Percentiles rank a stretch among this genome's conserved stretches.
Evolutionary conservation across 2,797 vertebrate genomes (phyloP).

Genomic region (Cossypha caffra): DNA sequence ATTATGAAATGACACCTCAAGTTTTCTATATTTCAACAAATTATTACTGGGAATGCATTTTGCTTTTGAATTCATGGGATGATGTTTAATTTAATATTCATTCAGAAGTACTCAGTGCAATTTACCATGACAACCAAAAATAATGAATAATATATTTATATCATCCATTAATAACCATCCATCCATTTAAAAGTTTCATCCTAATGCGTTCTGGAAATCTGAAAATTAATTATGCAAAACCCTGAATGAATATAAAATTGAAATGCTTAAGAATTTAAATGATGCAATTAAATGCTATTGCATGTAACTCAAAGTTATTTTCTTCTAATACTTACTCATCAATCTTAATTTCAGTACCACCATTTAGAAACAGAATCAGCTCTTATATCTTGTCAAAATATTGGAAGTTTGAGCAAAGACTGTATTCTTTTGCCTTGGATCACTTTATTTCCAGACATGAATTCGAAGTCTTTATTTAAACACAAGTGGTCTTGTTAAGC

Average conservation of each 20-base stretch:
- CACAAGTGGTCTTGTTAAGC: neutral
- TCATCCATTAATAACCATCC: slow-evolving; percentile 66
- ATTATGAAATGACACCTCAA: neutral
- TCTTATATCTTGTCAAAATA: neutral
- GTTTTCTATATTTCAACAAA: neutral
- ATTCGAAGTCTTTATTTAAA: neutral
- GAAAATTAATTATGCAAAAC: slow-evolving; percentile 71
- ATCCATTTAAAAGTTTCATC: slow-evolving; percentile 59
- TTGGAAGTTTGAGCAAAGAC: neutral
- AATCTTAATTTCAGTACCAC: slow-evolving; percentile 34
- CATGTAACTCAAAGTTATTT: slow-evolving; percentile 48
- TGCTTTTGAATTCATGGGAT: neutral
- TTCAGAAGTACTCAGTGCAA: slow-evolving; percentile 14
- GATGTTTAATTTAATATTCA: slow-evolving; percentile 39
- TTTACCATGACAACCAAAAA: slow-evolving; percentile 66
- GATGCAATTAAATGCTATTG: slow-evolving; percentile 63
- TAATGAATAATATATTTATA: slow-evolving; percentile 74
- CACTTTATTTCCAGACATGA: neutral
- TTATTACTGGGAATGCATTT: neutral
- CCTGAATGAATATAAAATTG: slow-evolving; percentile 60
- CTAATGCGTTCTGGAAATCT: slow-evolving; percentile 57
- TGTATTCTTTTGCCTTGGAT: neutral
- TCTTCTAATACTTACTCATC: slow-evolving; percentile 33
- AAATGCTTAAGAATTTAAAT: slow-evolving; percentile 67
- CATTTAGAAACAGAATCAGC: slow-evolving; percentile 7